Percentiles rank a stretch among this genome's conserved stretches.
Conservation (phyloP, 2,888 invertebrate genomes). For the Rotaria magnacalcarata region DNA sequence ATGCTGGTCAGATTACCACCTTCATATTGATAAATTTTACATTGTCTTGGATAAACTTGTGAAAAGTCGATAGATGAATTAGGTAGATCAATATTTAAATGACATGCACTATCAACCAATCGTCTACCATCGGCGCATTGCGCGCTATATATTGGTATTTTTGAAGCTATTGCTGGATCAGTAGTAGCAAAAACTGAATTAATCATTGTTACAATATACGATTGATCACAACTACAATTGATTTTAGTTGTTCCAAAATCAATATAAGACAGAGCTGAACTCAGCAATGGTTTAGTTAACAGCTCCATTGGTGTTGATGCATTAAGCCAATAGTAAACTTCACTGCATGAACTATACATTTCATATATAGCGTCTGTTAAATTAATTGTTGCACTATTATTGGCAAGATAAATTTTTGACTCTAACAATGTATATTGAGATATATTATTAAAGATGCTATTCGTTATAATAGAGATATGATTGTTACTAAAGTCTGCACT, state of each 20-base stretch:
- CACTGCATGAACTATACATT: background rate
- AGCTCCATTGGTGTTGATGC: no score
- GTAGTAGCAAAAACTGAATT: background rate
- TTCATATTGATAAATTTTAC: background rate
- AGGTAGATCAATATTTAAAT: background rate
- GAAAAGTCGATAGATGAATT: slow-evolving; percentile 25
- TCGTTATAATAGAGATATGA: slow-evolving; percentile 2
- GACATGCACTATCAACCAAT: background rate
- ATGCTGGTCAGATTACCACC: background rate
- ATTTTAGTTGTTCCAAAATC: background rate
- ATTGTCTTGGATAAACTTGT: slow-evolving; percentile 6
- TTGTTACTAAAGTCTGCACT: background rate
- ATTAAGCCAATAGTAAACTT: background rate
- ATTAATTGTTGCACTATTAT: background rate
- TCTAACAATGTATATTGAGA: background rate
- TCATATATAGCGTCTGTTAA: slow-evolving; percentile 15
- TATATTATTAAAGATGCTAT: background rate
- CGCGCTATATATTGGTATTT: background rate
- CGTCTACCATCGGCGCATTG: background rate
- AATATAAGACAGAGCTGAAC: background rate
- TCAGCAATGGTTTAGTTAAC: no score
- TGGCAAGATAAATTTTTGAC: background rate
- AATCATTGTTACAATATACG: background rate
- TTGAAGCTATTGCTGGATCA: no score
- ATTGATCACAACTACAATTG: slow-evolving; percentile 24